phyloP scores from a whole-genome alignment of 2,888 invertebrate species.

The Acholoe squamosa region DNA sequence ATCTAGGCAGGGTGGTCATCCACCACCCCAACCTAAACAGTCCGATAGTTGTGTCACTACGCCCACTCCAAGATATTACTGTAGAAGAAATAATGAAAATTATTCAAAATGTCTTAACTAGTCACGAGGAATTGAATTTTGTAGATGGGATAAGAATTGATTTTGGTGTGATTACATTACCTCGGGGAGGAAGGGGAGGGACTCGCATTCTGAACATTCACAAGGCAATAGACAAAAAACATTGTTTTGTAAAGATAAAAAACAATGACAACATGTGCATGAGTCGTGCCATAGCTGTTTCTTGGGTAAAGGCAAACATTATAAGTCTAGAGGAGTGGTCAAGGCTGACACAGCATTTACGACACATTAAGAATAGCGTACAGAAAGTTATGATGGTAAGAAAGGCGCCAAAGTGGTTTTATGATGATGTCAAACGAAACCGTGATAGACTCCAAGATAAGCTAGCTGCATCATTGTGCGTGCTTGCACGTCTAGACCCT shows the following conservation, averaged over 20 bases:
- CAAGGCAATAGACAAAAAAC: background rate
- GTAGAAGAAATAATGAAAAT: background rate
- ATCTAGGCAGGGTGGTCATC: background rate
- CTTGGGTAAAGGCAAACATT: background rate
- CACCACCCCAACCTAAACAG: conserved; percentile 8
- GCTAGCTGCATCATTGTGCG: conserved; percentile 3
- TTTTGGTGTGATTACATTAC: conserved; percentile 2
- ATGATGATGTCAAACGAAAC: conserved; percentile 10
- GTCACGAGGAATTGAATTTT: conserved; percentile 23
- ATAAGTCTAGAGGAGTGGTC: background rate
- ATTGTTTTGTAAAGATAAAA: background rate
- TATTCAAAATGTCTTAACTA: background rate
- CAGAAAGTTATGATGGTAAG: conserved; percentile 27
- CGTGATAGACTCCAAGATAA: background rate
- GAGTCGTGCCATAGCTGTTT: conserved; percentile 21
- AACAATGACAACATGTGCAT: conserved; percentile 21
- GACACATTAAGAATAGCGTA: background rate
- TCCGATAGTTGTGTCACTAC: conserved; percentile 12
- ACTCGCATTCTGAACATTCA: conserved; percentile 1
- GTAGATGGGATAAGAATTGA: conserved; percentile 22
- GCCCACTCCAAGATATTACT: conserved; percentile 19
- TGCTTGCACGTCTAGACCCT: conserved; percentile 5
- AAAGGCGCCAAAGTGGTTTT: conserved; percentile 9
- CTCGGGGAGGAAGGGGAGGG: background rate
- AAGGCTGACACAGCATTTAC: conserved; percentile 1